Base-by-base conservation (phyloP, 2,888 invertebrate species). In the Philhelius pedissequus region DNA sequence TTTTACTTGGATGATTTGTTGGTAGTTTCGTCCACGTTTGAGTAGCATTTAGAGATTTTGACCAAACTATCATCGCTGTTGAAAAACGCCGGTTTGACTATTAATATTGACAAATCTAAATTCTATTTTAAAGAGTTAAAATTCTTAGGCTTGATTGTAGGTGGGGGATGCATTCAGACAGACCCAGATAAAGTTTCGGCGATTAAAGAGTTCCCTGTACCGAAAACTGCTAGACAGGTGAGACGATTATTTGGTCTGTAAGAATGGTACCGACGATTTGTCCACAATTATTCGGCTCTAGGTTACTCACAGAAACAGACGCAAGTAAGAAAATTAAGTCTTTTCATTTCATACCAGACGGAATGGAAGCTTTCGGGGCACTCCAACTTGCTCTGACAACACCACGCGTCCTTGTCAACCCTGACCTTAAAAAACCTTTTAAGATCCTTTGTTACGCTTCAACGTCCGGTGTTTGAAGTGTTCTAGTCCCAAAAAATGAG, bases 141-240 rank as follows among this genome's bases (percentile, higher is more conserved):
- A 87, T 6, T 87, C n/a, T n/a, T n/a, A n/a, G n/a, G n/a, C n/a
- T n/a, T n/a, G n/a, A 87, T 2, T 88, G 88, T 35, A 35, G 11
- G 35, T n/a, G n/a, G n/a, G n/a, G n/a, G 35, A 13, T 35, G 35
- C 13, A 13, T 35, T 4, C 11, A 13, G 35, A 35, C 35, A 35
- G 35, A 35, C 3, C 35, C 35, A 35, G 35, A 35, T 35, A 35
- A 35, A 35, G 35, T 35, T 13, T 35, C 35, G 4, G 35, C 35
- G 35, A 35, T 35, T 13, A 35, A 13, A 13, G 50, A 50, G 1
- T 50, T 50, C 4, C 22, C 50, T 2, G 25, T 50, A 13, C 22
- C 50, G 25, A 50, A 50, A 25, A 50, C 50, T 5, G 50, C 50
- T 6, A 22, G 50, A 50, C 50, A 50, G 25, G 35, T 35, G 3